Conservation (phyloP, 2,888 invertebrate genomes). For the Phyllotreta striolata region DNA sequence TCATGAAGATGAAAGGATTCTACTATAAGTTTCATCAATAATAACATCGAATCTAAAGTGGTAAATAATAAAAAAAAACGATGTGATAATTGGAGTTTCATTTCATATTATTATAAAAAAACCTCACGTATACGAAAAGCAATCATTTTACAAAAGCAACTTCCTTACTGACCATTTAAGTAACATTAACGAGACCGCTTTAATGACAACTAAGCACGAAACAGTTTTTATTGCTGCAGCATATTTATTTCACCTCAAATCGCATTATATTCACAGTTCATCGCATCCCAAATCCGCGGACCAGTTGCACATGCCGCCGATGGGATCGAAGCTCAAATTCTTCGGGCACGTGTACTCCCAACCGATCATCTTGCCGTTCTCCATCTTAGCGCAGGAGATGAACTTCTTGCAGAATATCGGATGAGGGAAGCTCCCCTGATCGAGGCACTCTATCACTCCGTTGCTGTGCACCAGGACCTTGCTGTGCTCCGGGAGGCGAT, state of each 20-base stretch:
- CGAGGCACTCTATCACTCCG: constrained; percentile 83
- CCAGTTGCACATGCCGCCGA: constrained; percentile 93
- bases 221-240: too few species aligned
- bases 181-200: too few species aligned
- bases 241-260: neutral
- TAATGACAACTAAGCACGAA: too few species aligned
- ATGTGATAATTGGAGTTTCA: neutral
- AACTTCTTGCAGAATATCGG: constrained; percentile 91
- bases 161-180: too few species aligned
- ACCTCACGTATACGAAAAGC: too few species aligned
- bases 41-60: too few species aligned
- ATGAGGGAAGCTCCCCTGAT: constrained; percentile 91
- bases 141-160: too few species aligned
- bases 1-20: constrained; percentile 69
- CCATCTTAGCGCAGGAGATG: constrained; percentile 87
- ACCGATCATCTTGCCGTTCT: constrained; percentile 78
- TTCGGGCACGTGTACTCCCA: constrained; percentile 91
- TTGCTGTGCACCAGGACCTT: constrained; percentile 72
- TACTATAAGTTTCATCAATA: constrained; percentile 66
- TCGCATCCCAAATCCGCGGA: constrained; percentile 79
- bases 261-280: constrained; percentile 1
- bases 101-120: too few species aligned
- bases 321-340: constrained; percentile 86
- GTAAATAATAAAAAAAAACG: too few species aligned
- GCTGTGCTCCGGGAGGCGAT: constrained; percentile 61